Evolutionary conservation across 2,797 vertebrate genomes (phyloP).

Genomic region (Pagetopsis macropterus): DNA sequence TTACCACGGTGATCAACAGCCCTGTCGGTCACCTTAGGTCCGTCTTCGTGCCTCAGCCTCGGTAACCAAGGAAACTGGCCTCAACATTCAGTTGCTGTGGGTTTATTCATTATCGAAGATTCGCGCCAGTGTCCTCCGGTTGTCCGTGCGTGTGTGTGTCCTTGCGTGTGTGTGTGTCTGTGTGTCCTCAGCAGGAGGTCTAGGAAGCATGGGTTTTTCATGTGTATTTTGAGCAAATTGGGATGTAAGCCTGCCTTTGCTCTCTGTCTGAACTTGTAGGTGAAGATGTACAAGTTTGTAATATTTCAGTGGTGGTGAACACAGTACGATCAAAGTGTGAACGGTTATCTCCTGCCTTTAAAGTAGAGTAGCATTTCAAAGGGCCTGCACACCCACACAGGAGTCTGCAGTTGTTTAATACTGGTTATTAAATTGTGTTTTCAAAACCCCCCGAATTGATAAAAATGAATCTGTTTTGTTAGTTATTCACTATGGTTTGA

Average conservation of each 20-base stretch:
- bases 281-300: not conserved
- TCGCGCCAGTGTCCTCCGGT: conserved; percentile 25
- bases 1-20: conserved; percentile 76
- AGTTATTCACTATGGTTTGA: not conserved
- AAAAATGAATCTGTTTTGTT: not conserved
- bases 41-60: conserved; percentile 62
- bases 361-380: not conserved
- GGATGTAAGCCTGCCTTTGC: not conserved
- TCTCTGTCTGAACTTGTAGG: conserved; percentile 7
- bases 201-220: conserved; percentile 28
- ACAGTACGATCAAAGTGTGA: not conserved
- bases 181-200: conserved; percentile 16
- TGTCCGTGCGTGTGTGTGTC: conserved; percentile 21
- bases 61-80: conserved; percentile 72
- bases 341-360: not conserved
- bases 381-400: not conserved
- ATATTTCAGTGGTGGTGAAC: not conserved
- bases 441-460: not conserved
- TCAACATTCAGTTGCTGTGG: conserved; percentile 60
- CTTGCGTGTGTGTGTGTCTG: conserved; percentile 4
- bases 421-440: not conserved
- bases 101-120: conserved; percentile 62
- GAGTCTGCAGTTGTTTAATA: not conserved
- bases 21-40: conserved; percentile 67
- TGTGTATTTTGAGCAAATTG: conserved; percentile 17